Percentiles rank a stretch among this genome's conserved stretches.
Evolutionary conservation across 53 echinoderm and acorn worm genomes (phyloP).

Genomic region (Echinometra lucunter): DNA sequence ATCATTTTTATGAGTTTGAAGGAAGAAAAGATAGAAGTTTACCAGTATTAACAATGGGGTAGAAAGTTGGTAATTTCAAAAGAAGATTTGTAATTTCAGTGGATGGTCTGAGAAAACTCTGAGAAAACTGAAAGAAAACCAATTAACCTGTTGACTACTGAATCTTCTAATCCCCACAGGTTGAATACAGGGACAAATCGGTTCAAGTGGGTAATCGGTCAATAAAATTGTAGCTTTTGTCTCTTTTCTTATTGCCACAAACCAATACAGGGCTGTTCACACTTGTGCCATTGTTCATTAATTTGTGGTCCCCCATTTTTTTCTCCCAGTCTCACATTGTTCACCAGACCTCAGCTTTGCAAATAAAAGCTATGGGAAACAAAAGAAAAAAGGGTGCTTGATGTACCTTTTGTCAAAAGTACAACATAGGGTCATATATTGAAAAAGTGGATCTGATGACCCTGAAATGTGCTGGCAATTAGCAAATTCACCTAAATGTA

Average conservation of each 20-base stretch:
- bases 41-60: no score
- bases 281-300: background rate
- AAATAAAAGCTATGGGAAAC: conserved; percentile 39
- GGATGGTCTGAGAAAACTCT: no score
- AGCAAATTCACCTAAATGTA: conserved; percentile 45
- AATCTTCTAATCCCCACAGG: no score
- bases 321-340: background rate
- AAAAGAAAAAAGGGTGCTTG: background rate
- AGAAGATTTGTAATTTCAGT: no score
- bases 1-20: no score
- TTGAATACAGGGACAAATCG: no score
- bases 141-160: no score
- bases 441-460: background rate
- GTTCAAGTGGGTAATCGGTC: no score
- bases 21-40: no score
- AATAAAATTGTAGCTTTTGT: background rate
- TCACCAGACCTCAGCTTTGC: conserved; percentile 20
- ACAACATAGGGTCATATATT: conserved; percentile 2
- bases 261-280: background rate
- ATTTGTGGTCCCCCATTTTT: background rate
- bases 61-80: no score
- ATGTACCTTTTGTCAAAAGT: conserved; percentile 36
- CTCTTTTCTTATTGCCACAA: background rate
- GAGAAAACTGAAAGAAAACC: no score
- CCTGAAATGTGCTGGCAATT: conserved; percentile 58